A percentile compares a stretch with the other conserved stretches of the same genome.
Conservation (phyloP, 2,113 vertebrate genomes). For the Okapia johnstoni region DNA sequence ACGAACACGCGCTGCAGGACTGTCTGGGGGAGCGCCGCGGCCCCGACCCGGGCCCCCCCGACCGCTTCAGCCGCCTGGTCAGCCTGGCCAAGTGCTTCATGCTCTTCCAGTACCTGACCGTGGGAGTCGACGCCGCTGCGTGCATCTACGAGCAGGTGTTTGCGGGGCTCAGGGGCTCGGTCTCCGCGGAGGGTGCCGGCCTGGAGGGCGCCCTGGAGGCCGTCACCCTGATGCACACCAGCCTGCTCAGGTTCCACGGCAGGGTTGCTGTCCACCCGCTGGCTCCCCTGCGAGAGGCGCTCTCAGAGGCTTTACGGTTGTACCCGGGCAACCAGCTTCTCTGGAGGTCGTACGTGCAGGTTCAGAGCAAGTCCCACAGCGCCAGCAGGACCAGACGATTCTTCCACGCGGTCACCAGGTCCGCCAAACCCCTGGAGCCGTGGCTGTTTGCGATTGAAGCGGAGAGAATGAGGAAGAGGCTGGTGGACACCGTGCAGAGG, state of each 20-base stretch:
- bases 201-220: conserved; percentile 78
- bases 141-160: conserved; percentile 81
- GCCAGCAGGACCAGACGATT: conserved; percentile 90
- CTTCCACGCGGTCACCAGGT: conserved; percentile 85
- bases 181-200: background rate
- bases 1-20: conserved; percentile 82
- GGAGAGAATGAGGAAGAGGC: conserved; percentile 90
- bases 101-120: conserved; percentile 95
- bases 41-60: background rate
- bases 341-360: conserved; percentile 89
- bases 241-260: conserved; percentile 87
- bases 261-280: conserved; percentile 84
- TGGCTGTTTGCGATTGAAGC: conserved; percentile 91
- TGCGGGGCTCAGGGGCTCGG: conserved; percentile 74
- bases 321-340: conserved; percentile 86
- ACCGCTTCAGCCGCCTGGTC: conserved; percentile 55
- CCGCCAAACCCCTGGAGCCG: conserved; percentile 82
- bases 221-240: conserved; percentile 84
- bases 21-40: conserved; percentile 58
- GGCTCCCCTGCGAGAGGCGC: conserved; percentile 83
- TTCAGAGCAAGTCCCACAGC: conserved; percentile 88
- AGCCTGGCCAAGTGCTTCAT: conserved; percentile 87
- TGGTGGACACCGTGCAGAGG: conserved; percentile 89
- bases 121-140: conserved; percentile 86
- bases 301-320: conserved; percentile 82